Conservation (phyloP, 2,113 vertebrate species). For the Xenotilapia caudafasciata region DNA sequence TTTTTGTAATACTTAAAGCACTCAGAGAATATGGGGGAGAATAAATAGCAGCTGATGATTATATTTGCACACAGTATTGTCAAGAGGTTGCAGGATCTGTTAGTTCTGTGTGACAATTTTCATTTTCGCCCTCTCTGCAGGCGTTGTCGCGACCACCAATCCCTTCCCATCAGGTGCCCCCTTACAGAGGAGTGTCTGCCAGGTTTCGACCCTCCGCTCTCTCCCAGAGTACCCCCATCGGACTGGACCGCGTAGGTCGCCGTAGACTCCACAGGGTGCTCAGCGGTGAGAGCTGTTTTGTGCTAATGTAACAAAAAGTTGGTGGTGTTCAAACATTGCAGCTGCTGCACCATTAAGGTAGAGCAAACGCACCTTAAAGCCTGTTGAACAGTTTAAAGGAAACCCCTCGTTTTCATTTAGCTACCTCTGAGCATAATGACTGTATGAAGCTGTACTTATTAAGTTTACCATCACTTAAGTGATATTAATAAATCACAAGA, state of each 20-base stretch:
- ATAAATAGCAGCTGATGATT: background rate
- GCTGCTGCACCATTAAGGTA: background rate
- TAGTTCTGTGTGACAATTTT: background rate
- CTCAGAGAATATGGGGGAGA: background rate
- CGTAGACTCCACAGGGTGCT: constrained; percentile 78
- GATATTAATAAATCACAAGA: background rate
- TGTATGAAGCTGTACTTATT: background rate
- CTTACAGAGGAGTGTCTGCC: constrained; percentile 88
- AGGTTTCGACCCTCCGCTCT: constrained; percentile 82
- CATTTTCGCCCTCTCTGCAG: constrained; percentile 53
- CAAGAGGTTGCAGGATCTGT: background rate
- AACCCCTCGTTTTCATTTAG: background rate
- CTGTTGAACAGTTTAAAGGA: background rate
- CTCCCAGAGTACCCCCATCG: constrained; percentile 94
- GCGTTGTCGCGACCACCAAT: constrained; percentile 80
- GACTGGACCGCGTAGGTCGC: constrained; percentile 86
- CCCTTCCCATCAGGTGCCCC: constrained; percentile 88
- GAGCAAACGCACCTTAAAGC: background rate
- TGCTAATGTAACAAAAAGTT: background rate
- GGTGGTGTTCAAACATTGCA: background rate
- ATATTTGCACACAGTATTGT: background rate
- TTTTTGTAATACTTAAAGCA: background rate
- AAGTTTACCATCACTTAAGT: background rate
- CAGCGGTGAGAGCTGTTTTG: constrained; percentile 75
- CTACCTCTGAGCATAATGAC: background rate